Conservation (phyloP, 2,797 vertebrate species). For the Pangasius djambal region DNA sequence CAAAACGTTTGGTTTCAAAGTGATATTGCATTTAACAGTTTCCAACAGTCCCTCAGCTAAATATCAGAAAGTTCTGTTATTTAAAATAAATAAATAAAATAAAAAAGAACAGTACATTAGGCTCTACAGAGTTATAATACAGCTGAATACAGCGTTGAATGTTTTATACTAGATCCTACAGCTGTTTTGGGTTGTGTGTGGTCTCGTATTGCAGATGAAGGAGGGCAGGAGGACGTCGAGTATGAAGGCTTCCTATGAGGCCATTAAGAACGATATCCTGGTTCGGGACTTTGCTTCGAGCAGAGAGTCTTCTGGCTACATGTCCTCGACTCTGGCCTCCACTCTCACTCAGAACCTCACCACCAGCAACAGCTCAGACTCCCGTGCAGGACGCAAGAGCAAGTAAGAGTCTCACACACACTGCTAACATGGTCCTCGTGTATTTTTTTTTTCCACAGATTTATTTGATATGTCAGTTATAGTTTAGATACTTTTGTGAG, state of each 20-base stretch:
- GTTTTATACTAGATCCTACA: neutral
- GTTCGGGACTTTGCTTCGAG: constrained; percentile 88
- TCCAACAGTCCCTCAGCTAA: neutral
- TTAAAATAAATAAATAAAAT: neutral
- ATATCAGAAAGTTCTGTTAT: neutral
- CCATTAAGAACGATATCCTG: constrained; percentile 99
- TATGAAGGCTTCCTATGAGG: constrained; percentile 96
- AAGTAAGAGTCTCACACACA: constrained; percentile 79
- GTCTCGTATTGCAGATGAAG: constrained; percentile 85
- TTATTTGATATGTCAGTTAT: neutral
- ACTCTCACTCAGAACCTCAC: constrained; percentile 93
- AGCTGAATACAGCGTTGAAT: neutral
- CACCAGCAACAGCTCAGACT: constrained; percentile 84
- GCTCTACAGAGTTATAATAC: neutral
- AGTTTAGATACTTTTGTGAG: neutral
- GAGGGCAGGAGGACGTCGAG: constrained; percentile 95
- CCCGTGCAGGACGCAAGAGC: constrained; percentile 92
- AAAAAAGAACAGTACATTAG: neutral
- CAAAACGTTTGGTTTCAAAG: neutral
- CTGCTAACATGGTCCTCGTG: neutral
- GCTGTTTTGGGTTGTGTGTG: neutral
- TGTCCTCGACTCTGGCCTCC: constrained; percentile 91
- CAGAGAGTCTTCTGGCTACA: constrained; percentile 83
- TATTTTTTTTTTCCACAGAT: neutral
- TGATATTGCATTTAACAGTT: neutral